A percentile compares a stretch with the other conserved stretches of the same genome.
Conservation (phyloP, 2,888 invertebrate species). For the Eupithecia subfuscata region DNA sequence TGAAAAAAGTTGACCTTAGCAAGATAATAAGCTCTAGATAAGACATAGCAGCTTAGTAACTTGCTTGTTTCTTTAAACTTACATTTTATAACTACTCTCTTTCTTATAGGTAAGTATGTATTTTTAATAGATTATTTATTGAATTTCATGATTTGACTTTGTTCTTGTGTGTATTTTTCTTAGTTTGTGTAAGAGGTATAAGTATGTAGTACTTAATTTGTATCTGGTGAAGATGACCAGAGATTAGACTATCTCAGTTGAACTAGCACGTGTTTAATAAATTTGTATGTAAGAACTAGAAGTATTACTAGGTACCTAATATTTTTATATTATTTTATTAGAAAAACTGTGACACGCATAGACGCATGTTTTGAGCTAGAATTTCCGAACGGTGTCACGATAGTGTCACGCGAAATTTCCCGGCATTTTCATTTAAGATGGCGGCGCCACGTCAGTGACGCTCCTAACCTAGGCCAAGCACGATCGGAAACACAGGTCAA, state of each 20-base stretch:
- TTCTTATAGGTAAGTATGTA: background rate
- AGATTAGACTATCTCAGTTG: background rate
- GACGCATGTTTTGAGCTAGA: background rate
- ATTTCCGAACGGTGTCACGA: background rate
- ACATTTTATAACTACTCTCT: background rate
- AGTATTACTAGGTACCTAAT: background rate
- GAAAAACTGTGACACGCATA: background rate
- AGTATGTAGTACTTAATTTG: background rate
- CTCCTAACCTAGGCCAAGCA: conserved; percentile 80
- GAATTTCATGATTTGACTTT: background rate
- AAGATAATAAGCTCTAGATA: background rate
- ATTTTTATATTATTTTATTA: background rate
- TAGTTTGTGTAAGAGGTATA: background rate
- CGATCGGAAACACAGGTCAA: conserved; percentile 73
- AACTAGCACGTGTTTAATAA: background rate
- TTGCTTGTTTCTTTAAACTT: background rate
- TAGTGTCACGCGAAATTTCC: conserved; percentile 46
- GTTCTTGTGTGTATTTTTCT: background rate
- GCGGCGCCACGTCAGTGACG: conserved; percentile 68
- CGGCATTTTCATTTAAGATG: conserved; percentile 59
- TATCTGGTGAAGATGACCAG: background rate
- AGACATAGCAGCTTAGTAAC: background rate
- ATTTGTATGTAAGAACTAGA: background rate
- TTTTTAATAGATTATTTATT: background rate
- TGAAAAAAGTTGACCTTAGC: background rate